A percentile compares a stretch with the other conserved stretches of the same genome.
These are phyloP conservation scores for Pipistrellus nathusii DNA, from an alignment of 2,797 vertebrate species.

Conservation along the genomic window DNA sequence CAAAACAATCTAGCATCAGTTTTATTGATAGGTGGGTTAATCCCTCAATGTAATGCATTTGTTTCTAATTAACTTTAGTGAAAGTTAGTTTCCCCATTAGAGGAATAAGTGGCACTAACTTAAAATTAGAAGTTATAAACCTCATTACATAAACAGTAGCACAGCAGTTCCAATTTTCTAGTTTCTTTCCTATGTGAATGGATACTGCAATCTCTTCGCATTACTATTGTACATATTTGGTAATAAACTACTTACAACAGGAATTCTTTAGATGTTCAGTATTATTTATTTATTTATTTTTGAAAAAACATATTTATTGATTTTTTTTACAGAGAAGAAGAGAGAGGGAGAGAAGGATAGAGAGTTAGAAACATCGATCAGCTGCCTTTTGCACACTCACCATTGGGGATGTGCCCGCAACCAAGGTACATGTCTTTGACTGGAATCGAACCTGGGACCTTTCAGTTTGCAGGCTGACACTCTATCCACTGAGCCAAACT, in stretches of 20 bases:
- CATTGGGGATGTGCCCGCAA: too few species aligned
- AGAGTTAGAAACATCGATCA: too few species aligned
- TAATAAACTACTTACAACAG: not conserved
- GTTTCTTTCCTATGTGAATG: constrained; percentile 53
- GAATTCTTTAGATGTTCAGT: constrained; percentile 58
- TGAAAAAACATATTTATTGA: too few species aligned
- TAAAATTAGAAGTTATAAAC: constrained; percentile 44
- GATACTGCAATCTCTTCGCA: constrained; percentile 51
- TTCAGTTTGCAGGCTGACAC: too few species aligned
- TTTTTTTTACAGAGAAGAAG: too few species aligned
- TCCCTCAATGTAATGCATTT: constrained; percentile 53
- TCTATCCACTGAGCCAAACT: too few species aligned
- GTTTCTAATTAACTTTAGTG: constrained; percentile 73
- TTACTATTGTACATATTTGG: constrained; percentile 33
- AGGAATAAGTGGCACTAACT: constrained; percentile 54
- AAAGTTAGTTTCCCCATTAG: constrained; percentile 61
- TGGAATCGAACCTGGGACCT: too few species aligned
- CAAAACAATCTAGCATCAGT: constrained; percentile 50
- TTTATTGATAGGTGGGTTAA: constrained; percentile 60
- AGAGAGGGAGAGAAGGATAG: too few species aligned
- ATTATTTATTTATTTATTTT: constrained; percentile 45
- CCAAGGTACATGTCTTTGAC: too few species aligned
- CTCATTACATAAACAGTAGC: constrained; percentile 41
- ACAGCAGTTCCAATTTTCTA: constrained; percentile 51
- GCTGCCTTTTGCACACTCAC: too few species aligned